A percentile compares a stretch with the other conserved stretches of the same genome.
phyloP scores from a whole-genome alignment of 2,113 vertebrate genomes.

The Accipiter virgatus region DNA sequence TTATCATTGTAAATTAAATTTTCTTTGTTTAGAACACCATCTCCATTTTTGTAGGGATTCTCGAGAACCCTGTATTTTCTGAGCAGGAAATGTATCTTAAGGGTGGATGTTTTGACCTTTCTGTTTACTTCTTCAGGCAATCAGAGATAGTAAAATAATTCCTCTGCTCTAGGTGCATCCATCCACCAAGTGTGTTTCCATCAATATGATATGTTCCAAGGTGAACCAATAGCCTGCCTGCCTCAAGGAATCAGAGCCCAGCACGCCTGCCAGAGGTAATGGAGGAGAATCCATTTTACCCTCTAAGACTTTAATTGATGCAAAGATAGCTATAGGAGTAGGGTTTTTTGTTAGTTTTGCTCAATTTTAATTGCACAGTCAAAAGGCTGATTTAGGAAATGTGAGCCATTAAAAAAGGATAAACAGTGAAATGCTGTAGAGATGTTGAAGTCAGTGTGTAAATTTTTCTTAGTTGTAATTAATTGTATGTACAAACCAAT shows the following conservation, averaged over 20 bases:
- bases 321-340: background rate
- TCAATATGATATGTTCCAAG: background rate
- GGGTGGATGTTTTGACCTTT: background rate
- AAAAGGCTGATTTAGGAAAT: background rate
- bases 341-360: background rate
- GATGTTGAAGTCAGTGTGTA: background rate
- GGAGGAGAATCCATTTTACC: background rate
- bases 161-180: background rate
- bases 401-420: slow-evolving; percentile 1
- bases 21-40: background rate
- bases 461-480: background rate
- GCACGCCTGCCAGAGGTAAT: background rate
- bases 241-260: background rate
- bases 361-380: background rate
- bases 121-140: background rate
- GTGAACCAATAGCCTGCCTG: background rate
- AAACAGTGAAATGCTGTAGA: background rate
- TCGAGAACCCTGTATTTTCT: background rate
- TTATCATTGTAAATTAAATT: background rate
- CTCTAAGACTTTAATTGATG: background rate
- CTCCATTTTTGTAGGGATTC: background rate
- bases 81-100: background rate
- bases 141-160: background rate
- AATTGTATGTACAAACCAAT: background rate
- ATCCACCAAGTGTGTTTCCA: background rate